Evolutionary conservation across 2,888 invertebrate genomes (phyloP), one percentile per base, ranked within the genome.

Genomic region (Troides oblongomaculatus): DNA sequence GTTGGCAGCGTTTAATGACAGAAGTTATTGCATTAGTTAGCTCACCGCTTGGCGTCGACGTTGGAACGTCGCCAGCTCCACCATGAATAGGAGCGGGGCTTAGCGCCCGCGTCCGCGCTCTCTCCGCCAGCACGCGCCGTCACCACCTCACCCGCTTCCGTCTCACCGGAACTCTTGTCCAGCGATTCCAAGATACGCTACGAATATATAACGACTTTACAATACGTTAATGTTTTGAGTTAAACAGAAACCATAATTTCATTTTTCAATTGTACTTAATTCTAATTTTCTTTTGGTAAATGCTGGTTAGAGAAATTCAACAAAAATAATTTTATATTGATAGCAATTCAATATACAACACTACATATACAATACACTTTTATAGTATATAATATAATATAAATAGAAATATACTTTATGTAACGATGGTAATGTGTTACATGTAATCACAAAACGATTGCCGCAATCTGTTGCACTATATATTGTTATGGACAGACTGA

Each of bases 21-120:
- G 21, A n/a, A 36, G n/a, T 39, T 39, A n/a, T 61, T 39, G 62
- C 21, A 17, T 7, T 25, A 46, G 25, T 18, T 18, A 57, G 73
- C 77, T 79, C 56, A 90, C 90, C 83, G 82, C 70, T 88, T 88
- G 66, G 85, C 81, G 59, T 90, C 89, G 0, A 85, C 78, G 70
- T 84, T 88, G 74, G 94, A 90, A 36, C 95, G 93, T 1, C 95
- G 88, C 95, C 95, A 95, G 82, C 93, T 94, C 95, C 95, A 95
- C 94, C 95, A 95, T 62, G 94, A 94, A 83, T 93, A 94, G 68
- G 92, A 88, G 72, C 93, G 86, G 69, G 93, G 86, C 79, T 93
- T 91, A 74, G 83, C 77, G 56, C 62, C n/a, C 81, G 84, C 75
- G 78, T 82, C 76, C 79, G 86, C 36, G 76, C 74, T 69, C 64